phyloP scores from a whole-genome alignment of 2,888 invertebrate species.

The Acleris literana region DNA sequence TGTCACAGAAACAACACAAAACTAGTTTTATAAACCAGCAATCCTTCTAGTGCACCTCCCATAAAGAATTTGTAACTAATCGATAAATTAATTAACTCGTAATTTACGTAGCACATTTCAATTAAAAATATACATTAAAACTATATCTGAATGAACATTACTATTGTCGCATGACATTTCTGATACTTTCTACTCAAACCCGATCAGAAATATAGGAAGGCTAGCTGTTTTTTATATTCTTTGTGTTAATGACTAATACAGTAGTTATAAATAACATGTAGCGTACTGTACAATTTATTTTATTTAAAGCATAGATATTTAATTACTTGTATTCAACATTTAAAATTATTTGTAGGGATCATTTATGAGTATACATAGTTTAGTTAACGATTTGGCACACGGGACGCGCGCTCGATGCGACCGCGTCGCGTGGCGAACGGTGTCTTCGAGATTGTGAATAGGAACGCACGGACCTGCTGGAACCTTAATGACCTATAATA shows the following conservation, averaged over 20 bases:
- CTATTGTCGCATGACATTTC: constrained; percentile 2
- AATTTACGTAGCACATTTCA: background rate
- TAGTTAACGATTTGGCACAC: constrained; percentile 18
- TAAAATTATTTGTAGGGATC: constrained; percentile 34
- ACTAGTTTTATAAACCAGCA: background rate
- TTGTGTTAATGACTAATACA: constrained; percentile 25
- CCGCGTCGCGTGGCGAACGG: too few relatives aligned
- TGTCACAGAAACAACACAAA: background rate
- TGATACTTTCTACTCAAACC: constrained; percentile 7
- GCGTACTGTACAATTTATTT: constrained; percentile 34
- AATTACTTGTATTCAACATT: constrained; percentile 34
- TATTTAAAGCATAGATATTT: constrained; percentile 30
- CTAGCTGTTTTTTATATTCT: constrained; percentile 26
- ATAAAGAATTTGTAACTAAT: background rate
- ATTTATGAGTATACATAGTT: constrained; percentile 22
- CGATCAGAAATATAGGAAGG: constrained; percentile 20
- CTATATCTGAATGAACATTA: background rate
- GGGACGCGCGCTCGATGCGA: too few relatives aligned
- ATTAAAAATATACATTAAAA: background rate
- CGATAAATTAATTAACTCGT: background rate
- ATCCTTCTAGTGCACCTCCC: background rate
- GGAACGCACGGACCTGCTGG: too few relatives aligned
- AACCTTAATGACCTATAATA: too few relatives aligned
- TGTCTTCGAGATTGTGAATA: too few relatives aligned
- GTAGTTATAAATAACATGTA: constrained; percentile 23